Evolutionary conservation across 2,113 vertebrate species (phyloP).

Genomic region (Catharus fuscescens): DNA sequence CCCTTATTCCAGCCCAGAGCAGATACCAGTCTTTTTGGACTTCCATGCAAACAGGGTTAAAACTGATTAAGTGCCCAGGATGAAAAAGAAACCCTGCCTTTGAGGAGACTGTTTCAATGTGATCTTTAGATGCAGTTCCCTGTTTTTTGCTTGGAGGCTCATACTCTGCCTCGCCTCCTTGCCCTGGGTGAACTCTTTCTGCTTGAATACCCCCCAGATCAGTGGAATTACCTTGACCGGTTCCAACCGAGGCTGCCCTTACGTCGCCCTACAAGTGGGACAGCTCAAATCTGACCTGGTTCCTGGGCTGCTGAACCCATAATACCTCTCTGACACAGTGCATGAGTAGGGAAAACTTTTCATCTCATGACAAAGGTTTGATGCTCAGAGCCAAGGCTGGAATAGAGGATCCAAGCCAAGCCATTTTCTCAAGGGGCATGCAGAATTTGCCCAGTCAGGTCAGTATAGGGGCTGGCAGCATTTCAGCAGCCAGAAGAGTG

Average conservation of each 20-base stretch:
- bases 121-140: neutral
- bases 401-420: conserved; percentile 12
- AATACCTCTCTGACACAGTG: conserved; percentile 24
- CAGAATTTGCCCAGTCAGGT: conserved; percentile 42
- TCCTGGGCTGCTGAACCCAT: neutral
- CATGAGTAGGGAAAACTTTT: neutral
- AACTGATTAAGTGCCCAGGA: conserved; percentile 36
- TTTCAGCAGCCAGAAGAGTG: conserved; percentile 34
- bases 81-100: conserved; percentile 45
- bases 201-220: neutral
- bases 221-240: neutral
- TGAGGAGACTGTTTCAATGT: neutral
- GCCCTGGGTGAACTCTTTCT: conserved; percentile 5
- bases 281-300: conserved; percentile 1
- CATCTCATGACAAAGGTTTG: neutral
- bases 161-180: neutral
- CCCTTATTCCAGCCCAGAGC: conserved; percentile 63
- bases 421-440: conserved; percentile 12
- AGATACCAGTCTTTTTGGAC: conserved; percentile 22
- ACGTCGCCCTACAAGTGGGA: neutral
- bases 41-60: conserved; percentile 4
- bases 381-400: conserved; percentile 14
- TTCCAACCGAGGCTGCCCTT: neutral
- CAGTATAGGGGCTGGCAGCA: neutral
- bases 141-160: neutral